Base-by-base conservation (phyloP, 92 coral and sea anemone genomes). In the Metridium senile region DNA sequence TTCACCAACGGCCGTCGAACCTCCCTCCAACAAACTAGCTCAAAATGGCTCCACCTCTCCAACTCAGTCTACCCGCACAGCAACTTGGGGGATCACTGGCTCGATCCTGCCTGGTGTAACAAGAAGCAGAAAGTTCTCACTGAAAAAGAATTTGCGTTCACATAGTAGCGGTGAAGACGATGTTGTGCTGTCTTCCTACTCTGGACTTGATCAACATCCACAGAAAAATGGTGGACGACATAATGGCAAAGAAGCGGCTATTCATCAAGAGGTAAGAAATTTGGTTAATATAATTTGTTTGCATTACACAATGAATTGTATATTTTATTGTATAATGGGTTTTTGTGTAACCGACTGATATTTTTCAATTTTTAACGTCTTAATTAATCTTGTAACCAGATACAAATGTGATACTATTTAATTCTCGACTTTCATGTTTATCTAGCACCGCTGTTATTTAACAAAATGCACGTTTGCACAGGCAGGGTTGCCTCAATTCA, bases 161-260 rank as follows among this genome's bases (percentile, higher is more conserved):
- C 67, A 86, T 72, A 89, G 89, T 21, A 66, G 74, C 22, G 87
- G 88, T 21, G 93, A 91, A 33, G 82, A 71, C 30, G 76, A 81
- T 29, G 97, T 91, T 49, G 91, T 86, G 9, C 49, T 91, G 53
- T 87, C 89, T 16, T 86, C 97, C 7, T 86, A 85, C 62, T 78
- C 93, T 17, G 97, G 89, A 68, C 65, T 85, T 66, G 81, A 78
- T 56, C 81, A 58, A 33, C 49, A 39, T 25, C 62, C 70, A 70
- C 86, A 88, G 78, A 81, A 56, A 18, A 81, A 77, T 23, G 61
- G 62, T 11, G 61, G 56, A 6, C 74, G 68, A 45, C 81, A 58
- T 30, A 32, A 22, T 69, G 34, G 56, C 19, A 43, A 26, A 49
- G 72, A 75, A 39, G 32, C 28, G 1, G 19, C 71, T 0, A 33